Conservation (phyloP, 2,888 invertebrate genomes). For the Oxytorus armatus region DNA sequence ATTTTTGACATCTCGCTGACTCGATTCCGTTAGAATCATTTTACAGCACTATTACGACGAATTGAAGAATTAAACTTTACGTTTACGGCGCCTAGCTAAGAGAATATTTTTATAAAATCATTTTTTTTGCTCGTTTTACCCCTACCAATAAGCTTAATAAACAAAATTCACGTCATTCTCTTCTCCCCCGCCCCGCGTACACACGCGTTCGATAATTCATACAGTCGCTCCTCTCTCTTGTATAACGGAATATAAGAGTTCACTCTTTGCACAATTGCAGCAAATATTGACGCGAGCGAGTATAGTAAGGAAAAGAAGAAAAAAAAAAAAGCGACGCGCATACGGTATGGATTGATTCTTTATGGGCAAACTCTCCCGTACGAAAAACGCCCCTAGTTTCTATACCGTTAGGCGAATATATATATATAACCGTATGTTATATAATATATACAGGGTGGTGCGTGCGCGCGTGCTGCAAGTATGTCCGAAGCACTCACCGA, state of each 20-base stretch:
- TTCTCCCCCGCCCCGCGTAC: slow-evolving; percentile 47
- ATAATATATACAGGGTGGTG: slow-evolving; percentile 38
- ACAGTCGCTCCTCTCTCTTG: slow-evolving; percentile 36
- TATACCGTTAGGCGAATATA: slow-evolving; percentile 22
- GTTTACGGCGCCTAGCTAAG: too few species aligned
- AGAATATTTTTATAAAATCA: too few species aligned
- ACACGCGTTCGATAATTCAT: slow-evolving; percentile 76
- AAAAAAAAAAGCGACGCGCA: slow-evolving; percentile 64
- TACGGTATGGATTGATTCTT: slow-evolving; percentile 80
- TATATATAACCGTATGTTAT: slow-evolving; percentile 15
- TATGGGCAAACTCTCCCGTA: slow-evolving; percentile 70
- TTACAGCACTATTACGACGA: too few species aligned
- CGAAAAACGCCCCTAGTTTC: slow-evolving; percentile 52
- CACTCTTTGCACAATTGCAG: slow-evolving; percentile 77
- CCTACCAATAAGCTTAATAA: not conserved
- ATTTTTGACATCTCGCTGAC: too few species aligned
- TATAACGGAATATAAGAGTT: slow-evolving; percentile 64
- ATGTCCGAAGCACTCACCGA: slow-evolving; percentile 57
- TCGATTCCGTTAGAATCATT: too few species aligned
- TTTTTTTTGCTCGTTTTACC: not conserved
- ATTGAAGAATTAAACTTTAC: too few species aligned
- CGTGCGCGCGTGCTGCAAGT: slow-evolving; percentile 60
- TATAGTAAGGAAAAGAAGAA: slow-evolving; percentile 25
- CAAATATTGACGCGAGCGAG: slow-evolving; percentile 80
- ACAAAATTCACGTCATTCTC: slow-evolving; percentile 52